Evolutionary conservation across 2,888 invertebrate genomes (phyloP).

Genomic region (Abrostola triplasia): DNA sequence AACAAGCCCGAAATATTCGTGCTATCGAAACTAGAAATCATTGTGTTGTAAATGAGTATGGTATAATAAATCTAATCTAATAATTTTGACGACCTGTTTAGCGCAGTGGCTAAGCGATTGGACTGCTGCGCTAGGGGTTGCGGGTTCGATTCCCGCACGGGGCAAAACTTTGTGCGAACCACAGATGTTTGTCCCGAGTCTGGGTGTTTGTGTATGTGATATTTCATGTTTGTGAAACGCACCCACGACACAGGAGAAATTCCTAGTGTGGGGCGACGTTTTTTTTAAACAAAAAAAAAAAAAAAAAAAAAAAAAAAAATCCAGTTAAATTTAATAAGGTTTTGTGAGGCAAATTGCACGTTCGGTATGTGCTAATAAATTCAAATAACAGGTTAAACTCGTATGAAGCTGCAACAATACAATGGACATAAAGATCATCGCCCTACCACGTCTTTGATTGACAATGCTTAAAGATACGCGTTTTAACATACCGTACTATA

Average conservation of each 20-base stretch:
- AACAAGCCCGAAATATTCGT: slow-evolving; percentile 36
- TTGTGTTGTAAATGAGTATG: slow-evolving; percentile 20
- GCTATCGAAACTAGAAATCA: slow-evolving; percentile 47
- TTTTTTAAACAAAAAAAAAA: too few species aligned
- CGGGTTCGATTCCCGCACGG: too few species aligned
- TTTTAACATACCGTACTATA: slow-evolving; percentile 49
- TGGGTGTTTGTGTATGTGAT: too few species aligned
- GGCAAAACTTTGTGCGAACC: too few species aligned
- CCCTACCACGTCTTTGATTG: slow-evolving; percentile 64
- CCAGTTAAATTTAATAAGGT: slow-evolving; percentile 30
- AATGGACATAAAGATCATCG: slow-evolving; percentile 68
- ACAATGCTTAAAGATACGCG: slow-evolving; percentile 62
- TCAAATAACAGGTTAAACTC: slow-evolving; percentile 64
- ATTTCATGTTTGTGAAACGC: too few species aligned
- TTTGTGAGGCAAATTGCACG: slow-evolving; percentile 52
- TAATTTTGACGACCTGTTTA: too few species aligned
- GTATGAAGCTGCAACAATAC: slow-evolving; percentile 59
- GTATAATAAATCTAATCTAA: slow-evolving; percentile 46
- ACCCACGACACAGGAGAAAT: too few species aligned
- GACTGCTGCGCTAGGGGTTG: too few species aligned
- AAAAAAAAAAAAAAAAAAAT: too few species aligned
- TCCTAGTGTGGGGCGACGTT: too few species aligned
- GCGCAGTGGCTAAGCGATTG: too few species aligned
- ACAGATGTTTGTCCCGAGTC: too few species aligned
- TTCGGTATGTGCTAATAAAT: slow-evolving; percentile 42